A percentile compares a stretch with the other conserved stretches of the same genome.
Evolutionary conservation across 2,113 vertebrate genomes (phyloP).

Genomic region (Rostratula benghalensis): DNA sequence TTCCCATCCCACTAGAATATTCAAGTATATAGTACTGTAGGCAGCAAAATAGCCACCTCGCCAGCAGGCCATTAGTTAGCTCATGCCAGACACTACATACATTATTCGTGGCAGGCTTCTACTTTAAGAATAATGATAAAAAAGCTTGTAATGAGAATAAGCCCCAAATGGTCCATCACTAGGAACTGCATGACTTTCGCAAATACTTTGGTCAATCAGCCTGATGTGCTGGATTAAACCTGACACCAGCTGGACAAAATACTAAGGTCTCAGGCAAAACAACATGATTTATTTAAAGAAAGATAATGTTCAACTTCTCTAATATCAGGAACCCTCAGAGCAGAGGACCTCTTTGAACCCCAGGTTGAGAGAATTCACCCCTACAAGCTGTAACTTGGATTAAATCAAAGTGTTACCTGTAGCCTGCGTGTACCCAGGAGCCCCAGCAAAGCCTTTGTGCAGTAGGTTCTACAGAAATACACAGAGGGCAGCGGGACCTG

Average conservation of each 20-base stretch:
- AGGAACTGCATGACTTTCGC: constrained; percentile 45
- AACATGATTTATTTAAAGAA: background rate
- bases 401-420: background rate
- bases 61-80: constrained; percentile 63
- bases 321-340: background rate
- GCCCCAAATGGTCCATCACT: constrained; percentile 34
- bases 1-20: constrained; percentile 32
- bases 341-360: background rate
- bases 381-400: background rate
- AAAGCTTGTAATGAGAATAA: constrained; percentile 65
- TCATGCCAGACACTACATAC: constrained; percentile 70
- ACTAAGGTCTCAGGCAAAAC: background rate
- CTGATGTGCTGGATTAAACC: constrained; percentile 54
- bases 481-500: background rate
- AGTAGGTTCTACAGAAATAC: background rate
- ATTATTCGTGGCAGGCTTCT: constrained; percentile 70
- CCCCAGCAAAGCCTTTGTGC: background rate
- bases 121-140: constrained; percentile 75
- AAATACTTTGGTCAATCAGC: constrained; percentile 21
- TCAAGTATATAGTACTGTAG: background rate
- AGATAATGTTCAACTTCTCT: background rate
- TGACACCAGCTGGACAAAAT: background rate
- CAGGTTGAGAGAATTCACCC: background rate
- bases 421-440: background rate
- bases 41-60: background rate